phyloP scores from a whole-genome alignment of 2,113 vertebrate species.

The Polypterus bichir region DNA sequence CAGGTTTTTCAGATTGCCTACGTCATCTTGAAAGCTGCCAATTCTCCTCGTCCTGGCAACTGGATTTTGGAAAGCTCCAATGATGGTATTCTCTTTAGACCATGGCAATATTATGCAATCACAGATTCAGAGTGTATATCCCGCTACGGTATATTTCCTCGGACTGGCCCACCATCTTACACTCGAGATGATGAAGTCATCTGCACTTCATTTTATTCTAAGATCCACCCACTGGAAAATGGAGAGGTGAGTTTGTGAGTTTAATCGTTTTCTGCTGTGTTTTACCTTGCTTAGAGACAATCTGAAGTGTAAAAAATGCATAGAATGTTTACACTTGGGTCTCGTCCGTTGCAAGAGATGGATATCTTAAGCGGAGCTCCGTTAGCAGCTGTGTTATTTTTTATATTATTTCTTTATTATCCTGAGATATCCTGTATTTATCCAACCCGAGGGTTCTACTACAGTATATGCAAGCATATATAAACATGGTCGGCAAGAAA shows the following conservation, averaged over 20 bases:
- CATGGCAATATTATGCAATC: slow-evolving; percentile 92
- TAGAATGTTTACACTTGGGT: not conserved
- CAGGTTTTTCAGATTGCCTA: slow-evolving; percentile 94
- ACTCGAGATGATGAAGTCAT: slow-evolving; percentile 84
- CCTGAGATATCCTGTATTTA: no score
- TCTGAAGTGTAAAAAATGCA: not conserved
- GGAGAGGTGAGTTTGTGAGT: slow-evolving; percentile 72
- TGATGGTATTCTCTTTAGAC: slow-evolving; percentile 65
- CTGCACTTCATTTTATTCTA: slow-evolving; percentile 94
- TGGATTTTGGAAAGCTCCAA: slow-evolving; percentile 88
- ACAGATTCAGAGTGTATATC: slow-evolving; percentile 84
- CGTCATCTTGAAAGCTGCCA: slow-evolving; percentile 87
- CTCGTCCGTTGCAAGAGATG: no score
- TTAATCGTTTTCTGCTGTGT: fast-evolving
- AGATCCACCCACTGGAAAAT: slow-evolving; percentile 90
- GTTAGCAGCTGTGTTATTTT: no score
- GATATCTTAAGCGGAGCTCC: no score
- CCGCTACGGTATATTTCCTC: slow-evolving; percentile 73
- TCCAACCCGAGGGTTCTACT: no score
- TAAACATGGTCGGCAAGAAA: no score
- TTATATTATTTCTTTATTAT: no score
- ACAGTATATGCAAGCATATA: no score
- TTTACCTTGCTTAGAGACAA: no score
- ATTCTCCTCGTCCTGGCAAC: slow-evolving; percentile 88
- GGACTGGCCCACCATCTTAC: slow-evolving; percentile 75